Percentiles rank a stretch among this genome's conserved stretches.
Evolutionary conservation across 2,888 invertebrate genomes (phyloP).

Genomic region (Drosophila hamatofila): DNA sequence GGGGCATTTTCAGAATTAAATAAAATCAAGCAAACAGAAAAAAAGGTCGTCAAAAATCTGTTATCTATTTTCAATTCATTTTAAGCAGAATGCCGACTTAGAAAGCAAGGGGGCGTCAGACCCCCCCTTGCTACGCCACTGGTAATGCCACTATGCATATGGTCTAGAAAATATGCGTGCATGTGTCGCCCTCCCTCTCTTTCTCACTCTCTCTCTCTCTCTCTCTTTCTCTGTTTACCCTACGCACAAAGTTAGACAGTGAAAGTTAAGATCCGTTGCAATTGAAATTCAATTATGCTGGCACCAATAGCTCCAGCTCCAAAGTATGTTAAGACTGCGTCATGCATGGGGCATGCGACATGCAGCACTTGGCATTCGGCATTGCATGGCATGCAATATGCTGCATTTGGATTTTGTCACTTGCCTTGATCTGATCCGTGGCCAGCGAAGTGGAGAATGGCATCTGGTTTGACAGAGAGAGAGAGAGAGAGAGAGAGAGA

Average conservation of each 20-base stretch:
- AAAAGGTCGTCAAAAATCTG: too few species aligned
- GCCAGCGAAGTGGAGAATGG: constrained; percentile 22
- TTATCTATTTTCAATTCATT: too few species aligned
- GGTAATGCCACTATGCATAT: neutral
- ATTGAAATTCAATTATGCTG: constrained; percentile 50
- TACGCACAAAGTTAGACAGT: constrained; percentile 28
- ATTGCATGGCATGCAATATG: constrained; percentile 2
- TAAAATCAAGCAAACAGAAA: too few species aligned
- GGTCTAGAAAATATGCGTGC: constrained; percentile 6
- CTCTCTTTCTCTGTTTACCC: neutral
- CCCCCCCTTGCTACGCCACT: too few species aligned
- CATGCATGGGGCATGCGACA: constrained; percentile 22
- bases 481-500: too few species aligned
- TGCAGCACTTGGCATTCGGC: constrained; percentile 5
- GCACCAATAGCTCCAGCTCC: constrained; percentile 10
- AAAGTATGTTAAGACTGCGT: constrained; percentile 27
- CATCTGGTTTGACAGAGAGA: constrained; percentile 16
- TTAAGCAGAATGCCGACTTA: too few species aligned
- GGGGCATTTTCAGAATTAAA: too few species aligned
- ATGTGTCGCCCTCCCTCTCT: neutral
- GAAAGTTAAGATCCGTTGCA: constrained; percentile 47
- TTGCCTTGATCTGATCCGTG: constrained; percentile 50
- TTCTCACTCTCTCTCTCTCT: neutral
- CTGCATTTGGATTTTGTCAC: constrained; percentile 42
- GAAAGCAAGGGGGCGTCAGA: too few species aligned